Percentiles rank a stretch among this genome's conserved stretches.
Conservation (phyloP, 2,797 vertebrate genomes). For the Spinus olivaceus region DNA sequence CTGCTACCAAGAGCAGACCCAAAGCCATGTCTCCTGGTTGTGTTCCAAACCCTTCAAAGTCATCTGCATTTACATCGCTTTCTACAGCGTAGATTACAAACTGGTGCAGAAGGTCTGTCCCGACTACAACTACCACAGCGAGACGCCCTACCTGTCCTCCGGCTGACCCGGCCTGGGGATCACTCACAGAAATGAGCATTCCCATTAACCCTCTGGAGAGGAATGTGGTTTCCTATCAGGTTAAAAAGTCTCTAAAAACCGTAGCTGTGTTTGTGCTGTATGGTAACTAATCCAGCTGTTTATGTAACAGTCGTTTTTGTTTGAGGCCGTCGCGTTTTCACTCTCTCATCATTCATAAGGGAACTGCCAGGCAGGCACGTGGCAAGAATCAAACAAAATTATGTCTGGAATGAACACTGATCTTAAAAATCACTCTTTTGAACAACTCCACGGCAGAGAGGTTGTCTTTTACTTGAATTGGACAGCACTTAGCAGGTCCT, state of each 20-base stretch:
- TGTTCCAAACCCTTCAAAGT: constrained; percentile 99
- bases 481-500: not conserved
- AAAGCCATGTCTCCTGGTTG: constrained; percentile 98
- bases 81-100: constrained; percentile 98
- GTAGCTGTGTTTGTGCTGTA: constrained; percentile 67
- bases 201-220: constrained; percentile 57
- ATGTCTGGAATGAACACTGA: not conserved
- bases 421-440: constrained; percentile 16
- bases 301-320: constrained; percentile 14
- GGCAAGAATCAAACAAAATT: constrained; percentile 2
- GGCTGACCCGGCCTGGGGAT: constrained; percentile 74
- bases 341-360: not conserved
- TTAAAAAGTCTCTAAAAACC: constrained; percentile 49
- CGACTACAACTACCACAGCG: constrained; percentile 99
- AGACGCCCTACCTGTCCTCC: constrained; percentile 94
- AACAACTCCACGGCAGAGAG: not conserved
- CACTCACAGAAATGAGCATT: constrained; percentile 15
- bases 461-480: not conserved
- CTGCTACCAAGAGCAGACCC: constrained; percentile 98
- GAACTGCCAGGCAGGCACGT: not conserved
- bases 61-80: constrained; percentile 98
- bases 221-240: constrained; percentile 57
- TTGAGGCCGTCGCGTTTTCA: not conserved
- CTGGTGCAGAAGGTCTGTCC: constrained; percentile 99
- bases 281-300: constrained; percentile 53